phyloP scores from a whole-genome alignment of 2,888 invertebrate genomes.

The Archips xylosteana region DNA sequence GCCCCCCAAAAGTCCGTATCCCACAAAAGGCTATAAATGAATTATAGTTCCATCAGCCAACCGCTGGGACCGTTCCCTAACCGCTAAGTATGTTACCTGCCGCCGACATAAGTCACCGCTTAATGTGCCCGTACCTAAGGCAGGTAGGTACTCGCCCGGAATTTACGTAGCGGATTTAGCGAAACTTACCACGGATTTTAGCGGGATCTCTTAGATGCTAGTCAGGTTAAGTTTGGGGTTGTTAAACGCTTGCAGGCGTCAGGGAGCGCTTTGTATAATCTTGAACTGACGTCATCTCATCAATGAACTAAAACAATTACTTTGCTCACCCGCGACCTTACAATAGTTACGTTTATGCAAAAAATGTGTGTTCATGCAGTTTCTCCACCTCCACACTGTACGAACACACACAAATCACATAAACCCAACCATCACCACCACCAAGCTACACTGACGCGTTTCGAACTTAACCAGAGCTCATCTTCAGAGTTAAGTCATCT shows the following conservation, averaged over 20 bases:
- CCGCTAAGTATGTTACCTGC: slow-evolving; percentile 42
- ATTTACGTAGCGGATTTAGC: slow-evolving; percentile 36
- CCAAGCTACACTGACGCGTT: no score
- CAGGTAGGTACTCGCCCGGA: slow-evolving; percentile 23
- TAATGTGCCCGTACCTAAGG: slow-evolving; percentile 32
- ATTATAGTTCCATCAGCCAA: slow-evolving; percentile 13
- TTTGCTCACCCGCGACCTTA: no score
- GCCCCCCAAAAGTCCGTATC: background rate
- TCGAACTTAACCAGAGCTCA: no score
- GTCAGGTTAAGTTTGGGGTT: slow-evolving; percentile 9
- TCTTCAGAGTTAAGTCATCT: no score
- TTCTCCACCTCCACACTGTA: no score
- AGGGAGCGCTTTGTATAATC: background rate
- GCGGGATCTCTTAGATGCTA: slow-evolving; percentile 24
- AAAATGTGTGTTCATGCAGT: no score
- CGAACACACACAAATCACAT: no score
- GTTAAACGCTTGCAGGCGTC: background rate
- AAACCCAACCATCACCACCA: no score
- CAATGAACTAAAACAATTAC: no score
- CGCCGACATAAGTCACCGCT: slow-evolving; percentile 38
- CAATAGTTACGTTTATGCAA: no score
- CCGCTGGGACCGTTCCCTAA: slow-evolving; percentile 22
- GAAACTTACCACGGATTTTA: slow-evolving; percentile 36
- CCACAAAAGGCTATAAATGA: slow-evolving; percentile 18
- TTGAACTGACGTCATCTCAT: background rate